Conservation (phyloP, 2,113 vertebrate genomes). For the Corydoras sp. region DNA sequence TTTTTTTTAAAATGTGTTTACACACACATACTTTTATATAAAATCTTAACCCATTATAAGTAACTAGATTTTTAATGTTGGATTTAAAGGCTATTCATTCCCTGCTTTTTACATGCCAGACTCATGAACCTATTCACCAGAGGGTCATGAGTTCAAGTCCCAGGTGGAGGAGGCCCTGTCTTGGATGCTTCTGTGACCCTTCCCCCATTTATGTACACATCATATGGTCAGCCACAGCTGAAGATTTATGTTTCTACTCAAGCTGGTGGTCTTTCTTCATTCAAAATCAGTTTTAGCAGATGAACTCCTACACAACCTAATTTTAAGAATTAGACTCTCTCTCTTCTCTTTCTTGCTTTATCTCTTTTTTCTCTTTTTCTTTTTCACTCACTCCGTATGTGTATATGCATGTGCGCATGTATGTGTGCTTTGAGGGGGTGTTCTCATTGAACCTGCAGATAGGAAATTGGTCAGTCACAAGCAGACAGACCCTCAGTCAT, state of each 20-base stretch:
- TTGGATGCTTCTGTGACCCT: constrained; percentile 31
- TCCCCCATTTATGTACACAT: constrained; percentile 41
- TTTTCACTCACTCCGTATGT: background rate
- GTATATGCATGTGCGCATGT: background rate
- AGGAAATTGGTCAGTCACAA: constrained; percentile 32
- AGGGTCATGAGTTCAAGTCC: constrained; percentile 69
- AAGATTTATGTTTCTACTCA: background rate
- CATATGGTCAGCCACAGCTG: constrained; percentile 36
- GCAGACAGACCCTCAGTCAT: constrained; percentile 59
- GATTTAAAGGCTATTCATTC: too few species aligned
- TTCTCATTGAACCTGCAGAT: constrained; percentile 11
- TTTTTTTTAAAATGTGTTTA: too few species aligned
- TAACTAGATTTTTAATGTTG: too few species aligned
- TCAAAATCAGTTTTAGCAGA: too few species aligned
- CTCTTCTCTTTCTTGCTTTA: too few species aligned
- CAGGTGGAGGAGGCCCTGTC: constrained; percentile 51
- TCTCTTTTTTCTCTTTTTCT: too few species aligned
- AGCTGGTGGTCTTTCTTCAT: too few species aligned
- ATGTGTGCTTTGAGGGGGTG: background rate
- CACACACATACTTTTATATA: too few species aligned
- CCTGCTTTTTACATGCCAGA: too few species aligned
- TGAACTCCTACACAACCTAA: too few species aligned
- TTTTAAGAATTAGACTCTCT: too few species aligned
- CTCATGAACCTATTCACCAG: constrained; percentile 60
- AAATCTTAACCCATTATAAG: too few species aligned